Conservation (phyloP, 2,113 vertebrate species). For the Eolophus roseicapilla region DNA sequence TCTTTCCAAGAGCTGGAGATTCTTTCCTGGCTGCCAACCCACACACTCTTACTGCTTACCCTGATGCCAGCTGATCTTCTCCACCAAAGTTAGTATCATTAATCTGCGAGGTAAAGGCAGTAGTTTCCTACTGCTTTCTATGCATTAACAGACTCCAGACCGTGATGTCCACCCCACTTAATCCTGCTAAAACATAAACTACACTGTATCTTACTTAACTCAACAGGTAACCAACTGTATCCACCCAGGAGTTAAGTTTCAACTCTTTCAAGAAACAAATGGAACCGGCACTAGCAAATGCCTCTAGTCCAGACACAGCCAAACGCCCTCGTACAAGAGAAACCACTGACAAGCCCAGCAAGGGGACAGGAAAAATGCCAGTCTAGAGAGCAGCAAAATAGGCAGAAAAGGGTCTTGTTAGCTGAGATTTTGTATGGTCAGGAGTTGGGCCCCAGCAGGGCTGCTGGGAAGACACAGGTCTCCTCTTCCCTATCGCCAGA, state of each 20-base stretch:
- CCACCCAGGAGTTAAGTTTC: not conserved
- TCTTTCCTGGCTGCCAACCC: slow-evolving; percentile 5
- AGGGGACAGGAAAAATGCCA: not conserved
- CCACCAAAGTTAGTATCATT: not conserved
- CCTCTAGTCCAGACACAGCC: not conserved
- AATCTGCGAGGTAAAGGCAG: not conserved
- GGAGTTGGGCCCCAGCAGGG: not conserved
- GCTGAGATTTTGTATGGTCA: not conserved
- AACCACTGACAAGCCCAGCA: not conserved
- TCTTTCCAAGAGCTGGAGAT: slow-evolving; percentile 46
- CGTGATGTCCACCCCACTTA: not conserved
- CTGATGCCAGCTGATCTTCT: not conserved
- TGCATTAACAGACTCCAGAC: not conserved
- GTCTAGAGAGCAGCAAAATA: not conserved
- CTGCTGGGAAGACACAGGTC: not conserved
- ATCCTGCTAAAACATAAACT: not conserved
- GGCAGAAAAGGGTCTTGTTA: not conserved
- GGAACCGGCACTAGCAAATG: not conserved
- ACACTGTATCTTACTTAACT: not conserved
- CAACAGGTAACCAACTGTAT: not conserved
- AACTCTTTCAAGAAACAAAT: not conserved
- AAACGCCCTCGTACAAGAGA: not conserved
- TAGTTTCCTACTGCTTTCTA: not conserved
- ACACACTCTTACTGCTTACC: slow-evolving; percentile 16
- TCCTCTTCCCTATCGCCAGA: not conserved